phyloP scores from a whole-genome alignment of 2,113 vertebrate species.

The Chitala chitala region DNA sequence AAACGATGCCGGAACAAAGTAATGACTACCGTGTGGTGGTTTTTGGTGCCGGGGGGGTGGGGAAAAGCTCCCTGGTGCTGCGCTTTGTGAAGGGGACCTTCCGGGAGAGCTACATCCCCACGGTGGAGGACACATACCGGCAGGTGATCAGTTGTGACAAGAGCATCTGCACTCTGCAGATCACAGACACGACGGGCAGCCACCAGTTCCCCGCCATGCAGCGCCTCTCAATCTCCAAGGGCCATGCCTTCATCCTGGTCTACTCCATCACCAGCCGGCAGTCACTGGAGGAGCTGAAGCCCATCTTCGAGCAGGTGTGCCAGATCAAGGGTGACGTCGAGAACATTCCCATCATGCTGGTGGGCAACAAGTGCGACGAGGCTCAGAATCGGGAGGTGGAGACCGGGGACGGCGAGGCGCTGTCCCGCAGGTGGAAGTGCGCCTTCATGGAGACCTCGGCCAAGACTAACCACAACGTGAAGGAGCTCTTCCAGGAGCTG shows the following conservation, averaged over 20 bases:
- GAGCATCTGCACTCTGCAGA: conserved; percentile 76
- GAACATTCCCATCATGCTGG: conserved; percentile 72
- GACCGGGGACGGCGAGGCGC: conserved; percentile 65
- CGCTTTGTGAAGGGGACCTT: conserved; percentile 78
- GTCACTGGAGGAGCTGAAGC: conserved; percentile 52
- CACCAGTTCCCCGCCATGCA: conserved; percentile 28
- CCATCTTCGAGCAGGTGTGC: conserved; percentile 74
- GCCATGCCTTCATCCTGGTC: conserved; percentile 29
- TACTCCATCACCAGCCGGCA: conserved; percentile 27
- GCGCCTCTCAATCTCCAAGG: conserved; percentile 24
- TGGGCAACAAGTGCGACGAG: conserved; percentile 57
- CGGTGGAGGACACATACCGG: conserved; percentile 67
- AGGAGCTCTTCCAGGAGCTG: conserved; percentile 80
- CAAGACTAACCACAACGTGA: conserved; percentile 81
- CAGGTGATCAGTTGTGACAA: conserved; percentile 67
- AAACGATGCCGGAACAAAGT: conserved; percentile 55
- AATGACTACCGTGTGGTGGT: conserved; percentile 37
- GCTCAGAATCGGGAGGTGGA: conserved; percentile 72
- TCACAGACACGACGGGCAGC: conserved; percentile 37
- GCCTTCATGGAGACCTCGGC: conserved; percentile 81
- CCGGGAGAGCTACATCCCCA: conserved; percentile 75
- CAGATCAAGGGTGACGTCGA: conserved; percentile 78
- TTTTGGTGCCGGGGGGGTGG: conserved; percentile 14
- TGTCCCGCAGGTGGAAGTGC: conserved; percentile 75
- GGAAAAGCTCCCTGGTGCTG: conserved; percentile 59